Evolutionary conservation across 2,888 invertebrate species (phyloP), one percentile per base, ranked within the genome.

Genomic region (Tenthredo mesomela): DNA sequence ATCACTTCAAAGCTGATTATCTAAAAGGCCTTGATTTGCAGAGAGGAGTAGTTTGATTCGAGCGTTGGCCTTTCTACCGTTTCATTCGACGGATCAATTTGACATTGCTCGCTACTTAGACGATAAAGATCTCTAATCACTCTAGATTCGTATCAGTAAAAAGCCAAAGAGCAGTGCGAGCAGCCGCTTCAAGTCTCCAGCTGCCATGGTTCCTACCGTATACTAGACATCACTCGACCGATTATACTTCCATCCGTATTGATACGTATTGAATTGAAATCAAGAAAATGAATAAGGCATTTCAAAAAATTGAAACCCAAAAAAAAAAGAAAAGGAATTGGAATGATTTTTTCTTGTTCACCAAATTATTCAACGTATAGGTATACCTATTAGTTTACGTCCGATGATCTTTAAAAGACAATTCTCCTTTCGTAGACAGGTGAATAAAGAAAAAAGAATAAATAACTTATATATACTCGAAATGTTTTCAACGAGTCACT

Each of bases 61-160:
- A 82, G 58, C 71, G 78, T 47, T 82, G 50, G 65, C 33, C 82
- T 67, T 82, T 82, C 61, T 29, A 65, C 40, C 21, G 80, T 40
- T 61, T 40, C 40, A 80, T 80, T 80, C 61, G 40, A 47, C 70
- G 82, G 67, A 82, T 82, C 82, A 70, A 82, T 82, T 82, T 67
- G 67, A 82, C 67, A 65, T 82, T 82, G 65, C 80, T 61, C 58
- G 61, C 80, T 80, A 80, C 80, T 80, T 61, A 80, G 80, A 33
- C 82, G 82, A 82, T 82, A 82, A 82, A 40, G 47, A 82, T 82
- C 82, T 82, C 82, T 82, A 82, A 82, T 82, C 82, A 82, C 82
- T 82, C 82, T 82, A 82, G 82, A 82, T 82, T 47, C 82, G 82
- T 82, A 82, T 82, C 82, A 29, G 82, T 80, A 67, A 47, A 70